Percentiles rank a stretch among this genome's conserved stretches.
Conservation (phyloP, 2,888 invertebrate species). For the Noctuana brunneofusca region DNA sequence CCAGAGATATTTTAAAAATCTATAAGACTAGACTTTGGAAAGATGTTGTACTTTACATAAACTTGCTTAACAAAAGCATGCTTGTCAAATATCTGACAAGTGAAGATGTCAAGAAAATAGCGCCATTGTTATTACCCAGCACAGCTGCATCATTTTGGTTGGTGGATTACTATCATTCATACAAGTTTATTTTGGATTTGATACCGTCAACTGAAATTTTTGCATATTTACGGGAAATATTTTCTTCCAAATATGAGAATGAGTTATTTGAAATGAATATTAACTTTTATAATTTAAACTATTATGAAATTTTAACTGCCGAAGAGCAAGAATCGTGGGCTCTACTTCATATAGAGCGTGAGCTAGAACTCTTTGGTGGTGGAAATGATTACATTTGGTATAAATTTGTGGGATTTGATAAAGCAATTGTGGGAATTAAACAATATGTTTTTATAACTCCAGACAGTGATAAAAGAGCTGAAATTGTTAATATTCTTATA, state of each 20-base stretch:
- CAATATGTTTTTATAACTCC: constrained; percentile 47
- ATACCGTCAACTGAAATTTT: constrained; percentile 50
- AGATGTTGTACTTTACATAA: constrained; percentile 43
- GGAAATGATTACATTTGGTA: constrained; percentile 54
- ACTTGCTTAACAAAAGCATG: constrained; percentile 45
- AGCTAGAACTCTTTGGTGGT: constrained; percentile 48
- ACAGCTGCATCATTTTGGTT: constrained; percentile 48
- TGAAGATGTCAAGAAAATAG: constrained; percentile 53
- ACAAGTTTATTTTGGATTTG: constrained; percentile 50
- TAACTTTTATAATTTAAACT: constrained; percentile 47
- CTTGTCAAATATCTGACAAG: constrained; percentile 46
- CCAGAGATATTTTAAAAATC: not conserved
- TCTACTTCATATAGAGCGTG: constrained; percentile 50
- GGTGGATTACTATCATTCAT: constrained; percentile 43
- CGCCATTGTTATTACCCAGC: constrained; percentile 47
- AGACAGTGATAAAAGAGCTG: constrained; percentile 45
- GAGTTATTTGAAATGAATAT: constrained; percentile 51
- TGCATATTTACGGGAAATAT: constrained; percentile 51
- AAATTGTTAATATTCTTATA: constrained; percentile 50
- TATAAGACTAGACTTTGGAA: not conserved
- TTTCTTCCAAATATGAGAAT: constrained; percentile 48
- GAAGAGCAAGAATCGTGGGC: constrained; percentile 58
- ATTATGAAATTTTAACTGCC: constrained; percentile 50
- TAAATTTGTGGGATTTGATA: constrained; percentile 54
- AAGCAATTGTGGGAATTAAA: constrained; percentile 53